Evolutionary conservation across 2,797 vertebrate species (phyloP), one percentile per base, ranked within the genome.

Genomic region (Sebastes dallii): DNA sequence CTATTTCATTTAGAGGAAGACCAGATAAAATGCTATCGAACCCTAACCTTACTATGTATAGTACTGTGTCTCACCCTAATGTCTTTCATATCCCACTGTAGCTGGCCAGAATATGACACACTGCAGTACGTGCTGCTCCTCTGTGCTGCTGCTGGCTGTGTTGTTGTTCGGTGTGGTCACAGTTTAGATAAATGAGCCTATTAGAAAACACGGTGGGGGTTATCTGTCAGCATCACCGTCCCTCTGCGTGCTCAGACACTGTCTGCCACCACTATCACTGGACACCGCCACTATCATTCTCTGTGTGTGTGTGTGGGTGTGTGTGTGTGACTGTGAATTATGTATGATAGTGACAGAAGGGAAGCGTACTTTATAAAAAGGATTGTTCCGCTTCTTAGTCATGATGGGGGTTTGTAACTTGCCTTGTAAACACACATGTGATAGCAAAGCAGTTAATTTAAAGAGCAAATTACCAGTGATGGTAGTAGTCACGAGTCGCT

Each of bases 131-230:
- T 69, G 66, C 27, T 9, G 7, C 59, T 69, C 13, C 68, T 75
- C 60, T 59, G 55, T 55, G 79, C 69, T 66, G 58, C 71, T 78
- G 64, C 61, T 72, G 68, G 73, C 72, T 65, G 60, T 65, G 60
- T 62, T 87, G 83, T 74, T 88, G 75, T 84, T 84, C 84, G 68
- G 65, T 88, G 90, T 92, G 93, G 90, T 87, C 89, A 88, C 80
- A 86, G 78, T 80, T 86, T 82, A 91, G 91, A 95, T 94, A 89
- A 95, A 96, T 94, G 87, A 92, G 88, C 84, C 93, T 72, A 92
- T 94, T 94, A 94, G 85, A 91, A 82, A 89, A 75, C 87, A 80
- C 42, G 62, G 84, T 82, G 84, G 89, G 88, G 89, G 92, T 93
- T 87, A 94, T 95, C 91, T 83, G 89, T 95, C 92, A 93, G 86